phyloP scores from a whole-genome alignment of 2,888 invertebrate genomes.

The Galeruca laticollis region DNA sequence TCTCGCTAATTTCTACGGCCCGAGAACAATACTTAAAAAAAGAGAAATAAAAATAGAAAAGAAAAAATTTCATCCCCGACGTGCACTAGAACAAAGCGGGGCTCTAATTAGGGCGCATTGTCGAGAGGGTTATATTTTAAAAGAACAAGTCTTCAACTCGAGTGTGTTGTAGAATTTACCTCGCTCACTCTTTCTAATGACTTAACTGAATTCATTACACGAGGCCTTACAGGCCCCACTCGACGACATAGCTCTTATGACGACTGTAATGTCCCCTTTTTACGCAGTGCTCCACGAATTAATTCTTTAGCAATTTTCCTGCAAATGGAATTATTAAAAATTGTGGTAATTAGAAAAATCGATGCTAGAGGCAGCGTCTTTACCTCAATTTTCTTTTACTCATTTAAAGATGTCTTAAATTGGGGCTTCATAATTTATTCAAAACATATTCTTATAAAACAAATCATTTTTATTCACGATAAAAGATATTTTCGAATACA shows the following conservation, averaged over 20 bases:
- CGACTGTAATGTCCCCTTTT: constrained; percentile 27
- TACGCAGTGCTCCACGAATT: constrained; percentile 20
- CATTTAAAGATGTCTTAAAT: too few relatives aligned
- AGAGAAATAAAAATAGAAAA: constrained; percentile 40
- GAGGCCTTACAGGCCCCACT: constrained; percentile 24
- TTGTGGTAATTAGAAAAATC: constrained; percentile 16
- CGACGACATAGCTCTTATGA: constrained; percentile 26
- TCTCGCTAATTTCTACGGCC: constrained; percentile 55
- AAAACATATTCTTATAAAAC: too few relatives aligned
- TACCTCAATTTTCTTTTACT: not conserved
- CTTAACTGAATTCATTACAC: constrained; percentile 57
- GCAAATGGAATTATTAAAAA: constrained; percentile 30
- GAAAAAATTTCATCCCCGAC: constrained; percentile 44
- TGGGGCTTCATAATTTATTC: too few relatives aligned
- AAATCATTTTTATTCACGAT: too few relatives aligned
- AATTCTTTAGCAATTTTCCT: constrained; percentile 35
- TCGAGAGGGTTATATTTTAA: constrained; percentile 58
- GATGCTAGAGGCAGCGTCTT: constrained; percentile 1
- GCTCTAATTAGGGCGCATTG: constrained; percentile 61
- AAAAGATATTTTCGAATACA: too few relatives aligned
- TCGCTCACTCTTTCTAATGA: constrained; percentile 54
- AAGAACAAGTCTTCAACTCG: constrained; percentile 56
- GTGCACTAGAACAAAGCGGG: constrained; percentile 59
- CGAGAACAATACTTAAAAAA: constrained; percentile 54
- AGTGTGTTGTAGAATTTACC: constrained; percentile 54